A percentile compares a stretch with the other conserved stretches of the same genome.
Evolutionary conservation across 2,113 vertebrate genomes (phyloP).

Genomic region (Mixornis gularis): DNA sequence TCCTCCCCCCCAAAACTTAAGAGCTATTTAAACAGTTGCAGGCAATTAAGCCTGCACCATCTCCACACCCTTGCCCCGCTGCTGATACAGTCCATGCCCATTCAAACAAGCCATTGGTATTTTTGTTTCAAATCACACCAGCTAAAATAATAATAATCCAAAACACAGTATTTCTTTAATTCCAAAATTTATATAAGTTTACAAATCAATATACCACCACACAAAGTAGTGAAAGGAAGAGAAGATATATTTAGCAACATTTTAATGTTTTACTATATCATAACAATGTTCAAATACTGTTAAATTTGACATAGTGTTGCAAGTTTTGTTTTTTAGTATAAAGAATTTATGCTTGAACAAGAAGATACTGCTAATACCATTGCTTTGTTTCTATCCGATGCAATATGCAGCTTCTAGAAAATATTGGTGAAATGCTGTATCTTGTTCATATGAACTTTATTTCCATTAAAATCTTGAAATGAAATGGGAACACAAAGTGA

Average conservation of each 20-base stretch:
- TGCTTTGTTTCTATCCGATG: background rate
- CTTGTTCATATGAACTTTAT: background rate
- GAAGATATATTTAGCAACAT: background rate
- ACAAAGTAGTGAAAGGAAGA: slow-evolving; percentile 20
- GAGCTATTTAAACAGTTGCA: background rate
- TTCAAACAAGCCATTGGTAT: background rate
- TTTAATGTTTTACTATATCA: background rate
- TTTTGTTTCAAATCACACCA: slow-evolving; percentile 1
- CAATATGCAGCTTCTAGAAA: slow-evolving; percentile 16
- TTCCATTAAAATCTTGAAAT: background rate
- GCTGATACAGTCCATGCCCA: background rate
- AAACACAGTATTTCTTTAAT: slow-evolving; percentile 43
- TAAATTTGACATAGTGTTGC: slow-evolving; percentile 13
- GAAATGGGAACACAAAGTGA: background rate
- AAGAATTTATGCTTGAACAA: background rate
- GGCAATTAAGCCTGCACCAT: background rate
- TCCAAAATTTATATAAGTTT: slow-evolving; percentile 34
- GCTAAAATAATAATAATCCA: slow-evolving; percentile 1
- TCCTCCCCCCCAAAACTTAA: background rate
- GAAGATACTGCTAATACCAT: background rate
- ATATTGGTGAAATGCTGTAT: background rate
- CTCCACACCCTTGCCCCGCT: background rate
- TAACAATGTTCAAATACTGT: background rate
- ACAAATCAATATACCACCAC: slow-evolving; percentile 27
- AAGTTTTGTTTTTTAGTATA: background rate